phyloP scores from a whole-genome alignment of 1,140 invertebrate species.

The Cyphomyrmex costatus region DNA sequence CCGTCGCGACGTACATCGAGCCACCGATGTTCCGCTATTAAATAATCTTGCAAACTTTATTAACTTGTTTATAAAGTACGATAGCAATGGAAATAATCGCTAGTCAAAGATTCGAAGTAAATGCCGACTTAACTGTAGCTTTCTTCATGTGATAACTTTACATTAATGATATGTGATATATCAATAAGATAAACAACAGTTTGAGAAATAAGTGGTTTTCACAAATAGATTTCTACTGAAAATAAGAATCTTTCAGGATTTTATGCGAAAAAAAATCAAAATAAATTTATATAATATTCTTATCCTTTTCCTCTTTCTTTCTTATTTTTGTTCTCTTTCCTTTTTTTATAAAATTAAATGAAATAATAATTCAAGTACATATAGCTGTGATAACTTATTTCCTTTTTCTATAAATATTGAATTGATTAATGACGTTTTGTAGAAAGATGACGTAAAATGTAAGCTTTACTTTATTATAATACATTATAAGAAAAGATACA shows the following conservation, averaged over 20 bases:
- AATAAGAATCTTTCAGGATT: background rate
- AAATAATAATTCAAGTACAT: background rate
- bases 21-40: conserved; percentile 43
- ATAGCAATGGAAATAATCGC: conserved; percentile 23
- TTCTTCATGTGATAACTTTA: conserved; percentile 20
- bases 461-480: background rate
- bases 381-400: background rate
- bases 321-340: background rate
- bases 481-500: background rate
- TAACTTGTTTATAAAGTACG: background rate
- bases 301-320: background rate
- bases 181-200: background rate
- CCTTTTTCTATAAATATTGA: background rate
- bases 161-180: too few relatives aligned
- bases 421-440: background rate
- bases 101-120: background rate
- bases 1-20: conserved; percentile 31
- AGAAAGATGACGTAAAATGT: background rate
- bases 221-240: background rate
- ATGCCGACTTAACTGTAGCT: conserved; percentile 19
- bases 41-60: conserved; percentile 48
- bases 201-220: background rate
- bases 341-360: conserved; percentile 1
- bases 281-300: background rate
- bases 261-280: background rate